phyloP scores from a whole-genome alignment of 2,113 vertebrate genomes.

The Lophotis ruficrista region DNA sequence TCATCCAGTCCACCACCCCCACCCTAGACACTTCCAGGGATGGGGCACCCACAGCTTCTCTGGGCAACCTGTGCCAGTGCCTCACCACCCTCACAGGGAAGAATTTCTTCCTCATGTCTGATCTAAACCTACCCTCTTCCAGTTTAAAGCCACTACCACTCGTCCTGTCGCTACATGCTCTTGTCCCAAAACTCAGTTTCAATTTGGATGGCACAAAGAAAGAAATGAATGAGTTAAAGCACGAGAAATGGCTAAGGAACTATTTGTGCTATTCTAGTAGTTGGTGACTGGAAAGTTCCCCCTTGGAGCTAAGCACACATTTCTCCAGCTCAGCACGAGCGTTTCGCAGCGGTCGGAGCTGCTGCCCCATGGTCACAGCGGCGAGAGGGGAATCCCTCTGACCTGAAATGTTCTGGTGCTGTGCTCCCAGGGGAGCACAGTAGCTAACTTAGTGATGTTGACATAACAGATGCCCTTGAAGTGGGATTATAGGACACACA shows the following conservation, averaged over 20 bases:
- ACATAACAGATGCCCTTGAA: slow-evolving; percentile 20
- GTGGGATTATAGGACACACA: slow-evolving; percentile 2
- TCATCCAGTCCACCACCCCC: too few relatives aligned
- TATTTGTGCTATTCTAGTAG: neutral
- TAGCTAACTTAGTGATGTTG: neutral
- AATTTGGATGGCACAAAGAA: neutral
- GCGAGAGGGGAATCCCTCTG: neutral
- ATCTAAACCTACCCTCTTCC: too few relatives aligned
- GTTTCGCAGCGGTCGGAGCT: neutral
- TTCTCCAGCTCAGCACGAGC: neutral
- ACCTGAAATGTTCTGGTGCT: neutral
- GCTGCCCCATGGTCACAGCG: neutral
- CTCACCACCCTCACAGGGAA: too few relatives aligned
- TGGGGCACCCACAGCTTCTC: too few relatives aligned
- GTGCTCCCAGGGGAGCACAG: neutral
- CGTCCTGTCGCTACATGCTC: too few relatives aligned
- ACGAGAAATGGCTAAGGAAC: neutral
- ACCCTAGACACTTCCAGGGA: too few relatives aligned
- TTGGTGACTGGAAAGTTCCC: neutral
- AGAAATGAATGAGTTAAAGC: neutral
- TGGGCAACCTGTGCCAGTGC: too few relatives aligned
- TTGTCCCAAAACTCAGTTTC: neutral
- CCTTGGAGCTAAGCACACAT: neutral
- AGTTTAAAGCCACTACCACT: too few relatives aligned
- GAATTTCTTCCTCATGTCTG: too few relatives aligned